phyloP scores from a whole-genome alignment of 2,888 invertebrate genomes.

The Ligdia adustata region DNA sequence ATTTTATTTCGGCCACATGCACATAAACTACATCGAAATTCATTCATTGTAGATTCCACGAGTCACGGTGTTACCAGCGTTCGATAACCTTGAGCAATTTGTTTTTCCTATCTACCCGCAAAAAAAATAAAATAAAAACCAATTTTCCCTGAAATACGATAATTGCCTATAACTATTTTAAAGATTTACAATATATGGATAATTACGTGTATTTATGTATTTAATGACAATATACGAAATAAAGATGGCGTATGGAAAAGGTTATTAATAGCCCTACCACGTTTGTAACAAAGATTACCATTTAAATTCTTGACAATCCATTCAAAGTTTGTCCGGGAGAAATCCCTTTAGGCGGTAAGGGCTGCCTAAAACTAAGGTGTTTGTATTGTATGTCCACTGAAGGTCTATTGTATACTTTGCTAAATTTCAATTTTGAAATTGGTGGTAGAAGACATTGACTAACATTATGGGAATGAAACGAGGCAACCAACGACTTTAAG shows the following conservation, averaged over 20 bases:
- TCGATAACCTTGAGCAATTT: constrained; percentile 43
- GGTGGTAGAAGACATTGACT: no score
- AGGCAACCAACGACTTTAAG: constrained; percentile 4
- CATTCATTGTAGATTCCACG: constrained; percentile 14
- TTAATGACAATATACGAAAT: background rate
- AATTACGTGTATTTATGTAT: background rate
- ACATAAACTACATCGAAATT: constrained; percentile 11
- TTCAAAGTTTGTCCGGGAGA: no score
- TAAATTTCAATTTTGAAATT: no score
- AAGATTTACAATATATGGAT: background rate
- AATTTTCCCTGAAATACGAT: background rate
- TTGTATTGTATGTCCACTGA: no score
- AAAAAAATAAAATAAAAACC: constrained; percentile 15
- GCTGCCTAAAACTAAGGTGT: no score
- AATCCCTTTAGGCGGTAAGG: no score
- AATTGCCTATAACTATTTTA: no score
- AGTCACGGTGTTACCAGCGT: constrained; percentile 37
- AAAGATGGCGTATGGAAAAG: constrained; percentile 15
- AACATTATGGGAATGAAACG: background rate
- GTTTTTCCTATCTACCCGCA: constrained; percentile 35
- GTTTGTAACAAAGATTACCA: no score
- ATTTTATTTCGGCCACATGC: background rate
- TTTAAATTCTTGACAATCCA: no score
- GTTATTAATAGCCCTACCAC: background rate
- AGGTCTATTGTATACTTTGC: no score